A percentile compares a stretch with the other conserved stretches of the same genome.
Conservation (phyloP, 2,888 invertebrate species). For the Stramonita haemastoma region DNA sequence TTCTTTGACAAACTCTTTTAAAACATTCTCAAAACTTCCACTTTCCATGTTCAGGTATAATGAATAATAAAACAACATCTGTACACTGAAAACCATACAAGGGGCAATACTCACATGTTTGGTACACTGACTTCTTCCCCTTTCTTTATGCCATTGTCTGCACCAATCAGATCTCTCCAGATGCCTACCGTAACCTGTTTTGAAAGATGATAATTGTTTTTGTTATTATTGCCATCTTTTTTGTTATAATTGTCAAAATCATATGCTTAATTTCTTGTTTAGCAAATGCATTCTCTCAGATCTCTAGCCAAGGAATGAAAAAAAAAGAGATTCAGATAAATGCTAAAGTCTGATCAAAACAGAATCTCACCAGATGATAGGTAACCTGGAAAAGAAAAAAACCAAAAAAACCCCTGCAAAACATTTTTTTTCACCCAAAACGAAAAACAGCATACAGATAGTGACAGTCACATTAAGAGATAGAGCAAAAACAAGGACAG, state of each 20-base stretch:
- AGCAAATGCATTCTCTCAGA: neutral
- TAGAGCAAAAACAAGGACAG: no score
- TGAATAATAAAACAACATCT: neutral
- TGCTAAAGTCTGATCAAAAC: neutral
- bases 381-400: no score
- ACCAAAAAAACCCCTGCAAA: no score
- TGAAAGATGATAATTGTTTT: neutral
- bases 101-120: constrained; percentile 7
- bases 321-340: neutral
- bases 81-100: neutral
- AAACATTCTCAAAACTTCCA: no score
- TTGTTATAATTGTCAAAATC: neutral
- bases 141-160: constrained; percentile 38
- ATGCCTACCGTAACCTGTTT: constrained; percentile 47
- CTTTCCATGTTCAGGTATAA: no score
- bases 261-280: neutral
- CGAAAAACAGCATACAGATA: no score
- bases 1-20: no score
- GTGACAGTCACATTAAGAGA: no score
- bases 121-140: constrained; percentile 17
- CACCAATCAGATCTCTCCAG: constrained; percentile 55
- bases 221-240: neutral
- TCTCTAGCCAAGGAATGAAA: no score
- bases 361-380: no score
- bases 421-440: no score